Evolutionary conservation across 2,797 vertebrate species (phyloP), one percentile per base, ranked within the genome.

Genomic region (Psittacula echo): DNA sequence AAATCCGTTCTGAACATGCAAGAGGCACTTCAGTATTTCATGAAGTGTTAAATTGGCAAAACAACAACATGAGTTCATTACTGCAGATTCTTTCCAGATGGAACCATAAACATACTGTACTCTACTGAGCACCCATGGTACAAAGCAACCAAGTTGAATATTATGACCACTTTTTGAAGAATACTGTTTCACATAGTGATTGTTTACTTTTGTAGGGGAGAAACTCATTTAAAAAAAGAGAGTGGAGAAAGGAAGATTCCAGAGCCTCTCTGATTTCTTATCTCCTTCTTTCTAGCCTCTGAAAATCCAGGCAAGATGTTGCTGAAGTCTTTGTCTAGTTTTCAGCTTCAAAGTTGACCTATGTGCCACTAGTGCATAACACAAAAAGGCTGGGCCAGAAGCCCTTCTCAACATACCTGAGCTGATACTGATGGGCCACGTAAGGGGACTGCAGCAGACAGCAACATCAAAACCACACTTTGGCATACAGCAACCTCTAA

Each of bases 41-140:
- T 96, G 95, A 85, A 97, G 96, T 97, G 96, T 97, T 96, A 96
- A 96, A 96, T 93, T 96, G 95, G 93, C 95, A 97, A 94, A 97
- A 96, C 95, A 97, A 82, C 94, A 93, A 30, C 91, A 87, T 1
- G 26, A 92, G 77, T 94, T 97, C 95, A 97, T 97, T 96, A 95
- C 86, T 77, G 90, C 91, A 90, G 90, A 85, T 93, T 95, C 91
- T 85, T 88, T 91, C 93, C 95, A 97, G 95, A 96, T 93, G 95
- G 95, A 94, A 48, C 91, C 77, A 90, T 68, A 91, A 95, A 90
- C 50, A 90, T 66, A 79, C 73, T 76, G 73, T 84, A 81, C 92
- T 95, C 24, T 71, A 41, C 48, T 32, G 41, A 61, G 74, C 0
- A 0, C n/a, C 81, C 5, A 17, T 47, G 85, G 39, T 70, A 61